Evolutionary conservation across 2,797 vertebrate species (phyloP).

Genomic region (Pangasius sanitwongsei): DNA sequence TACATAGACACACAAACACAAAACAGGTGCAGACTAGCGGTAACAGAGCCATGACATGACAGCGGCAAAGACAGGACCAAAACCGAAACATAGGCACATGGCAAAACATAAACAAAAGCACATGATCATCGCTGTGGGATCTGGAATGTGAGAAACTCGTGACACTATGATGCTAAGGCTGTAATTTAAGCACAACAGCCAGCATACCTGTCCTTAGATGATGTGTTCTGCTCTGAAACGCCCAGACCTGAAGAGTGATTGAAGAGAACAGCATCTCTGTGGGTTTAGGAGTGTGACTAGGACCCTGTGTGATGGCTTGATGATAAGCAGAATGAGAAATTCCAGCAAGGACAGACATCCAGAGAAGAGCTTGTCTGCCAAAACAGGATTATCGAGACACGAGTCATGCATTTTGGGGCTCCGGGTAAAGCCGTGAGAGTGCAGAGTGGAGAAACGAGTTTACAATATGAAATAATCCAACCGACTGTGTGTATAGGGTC

Average conservation of each 20-base stretch:
- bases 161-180: background rate
- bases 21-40: background rate
- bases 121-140: background rate
- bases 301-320: background rate
- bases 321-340: constrained; percentile 5
- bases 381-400: constrained; percentile 31
- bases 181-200: constrained; percentile 4
- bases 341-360: constrained; percentile 31
- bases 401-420: background rate
- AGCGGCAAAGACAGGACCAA: background rate
- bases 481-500: constrained; percentile 21
- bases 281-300: background rate
- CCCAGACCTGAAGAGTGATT: constrained; percentile 11
- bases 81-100: background rate
- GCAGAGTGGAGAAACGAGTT: constrained; percentile 41
- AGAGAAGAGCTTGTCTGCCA: constrained; percentile 41
- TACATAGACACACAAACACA: background rate
- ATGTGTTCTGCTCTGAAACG: constrained; percentile 5
- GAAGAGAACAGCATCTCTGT: background rate
- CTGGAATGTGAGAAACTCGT: background rate
- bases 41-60: background rate
- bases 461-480: constrained; percentile 49
- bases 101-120: background rate
- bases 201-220: background rate
- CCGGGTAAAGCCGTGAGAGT: constrained; percentile 34